Base-by-base conservation (phyloP, 2,113 vertebrate species). In the Acrocephalus kingi region DNA sequence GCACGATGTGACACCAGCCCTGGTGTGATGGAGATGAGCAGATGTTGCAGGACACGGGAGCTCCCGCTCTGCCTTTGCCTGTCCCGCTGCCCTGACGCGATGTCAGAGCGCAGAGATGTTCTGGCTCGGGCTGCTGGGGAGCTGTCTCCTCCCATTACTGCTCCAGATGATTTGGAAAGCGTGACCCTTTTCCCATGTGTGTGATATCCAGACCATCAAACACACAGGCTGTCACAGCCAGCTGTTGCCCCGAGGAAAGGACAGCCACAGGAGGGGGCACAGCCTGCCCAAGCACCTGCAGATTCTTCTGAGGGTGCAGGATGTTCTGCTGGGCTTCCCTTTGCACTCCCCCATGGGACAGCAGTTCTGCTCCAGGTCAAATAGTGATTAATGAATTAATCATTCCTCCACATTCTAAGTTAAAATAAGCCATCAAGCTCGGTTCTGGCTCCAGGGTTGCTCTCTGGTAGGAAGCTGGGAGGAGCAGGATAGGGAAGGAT, bases 71-170 rank as follows among this genome's bases (percentile, higher is more conserved):
- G 37, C 93, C 77, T 86, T 6, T 11, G 81, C 56, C 81, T 33
- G 71, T 78, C 25, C 87, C 6, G 1, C 33, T 31, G 87, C 81
- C 94, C 66, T 66, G 96, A 46, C 7, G 2, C 1, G 3, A 5
- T 97, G 95, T 94, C 96, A 84, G 85, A 64, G 79, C 17, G 0
- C 80, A 24, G 96, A 96, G 90, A 87, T 81, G 94, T 61, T 86
- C 87, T 95, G 94, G 95, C 94, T 90, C 63, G 22, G 28, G 91
- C 88, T 93, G 61, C 94, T 77, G 85, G 72, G 76, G 79, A 94
- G 58, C 95, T 96, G 95, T 93, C 76, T 97, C 49, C 87, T 97
- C 90, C 94, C 79, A 67, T 96, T 92, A 96, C 67, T 84, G 41
- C 81, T 43, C n/a, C 80, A 52, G 69, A 63, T 77, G 86, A 93